Evolutionary conservation across 1,140 invertebrate species (phyloP), one percentile per base, ranked within the genome.

Genomic region (Battus philenor): DNA sequence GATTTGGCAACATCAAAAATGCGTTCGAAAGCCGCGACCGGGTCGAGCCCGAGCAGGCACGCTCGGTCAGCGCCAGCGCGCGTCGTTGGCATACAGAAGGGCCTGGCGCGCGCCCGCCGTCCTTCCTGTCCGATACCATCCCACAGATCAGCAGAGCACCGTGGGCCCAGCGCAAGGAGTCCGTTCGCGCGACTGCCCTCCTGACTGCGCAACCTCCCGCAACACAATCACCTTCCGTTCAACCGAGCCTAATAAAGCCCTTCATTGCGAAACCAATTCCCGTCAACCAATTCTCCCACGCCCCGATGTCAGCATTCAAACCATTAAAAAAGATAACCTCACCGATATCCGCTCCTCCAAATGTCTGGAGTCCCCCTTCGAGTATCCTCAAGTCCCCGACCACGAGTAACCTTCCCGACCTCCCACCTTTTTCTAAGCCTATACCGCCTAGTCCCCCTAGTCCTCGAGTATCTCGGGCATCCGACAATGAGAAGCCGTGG

Each of bases 1-100:
- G 93, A 36, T 96, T 96, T 70, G 93, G 92, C 0, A 93, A 93
- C 52, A 92, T 96, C 6, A 95, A 95, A 74, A 93, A 93, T n/a
- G 87, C 91, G 2, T 96, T 96, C 68, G 94, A 96, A 54, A 71
- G 59, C 46, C 68, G 66, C 3, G 72, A 75, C 13, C 57, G 50
- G 13, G 74, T 75, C 3, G 69, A 78, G 5, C 59, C 67, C 26
- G 16, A 3, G 18, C 13, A 15, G 12, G 71, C 64, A 43, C 62
- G 75, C 6, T 75, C 73, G 2, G 76, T 69, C 1, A 78, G 78
- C 49, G 50, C 79, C 0, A 87, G 88, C 1, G 85, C 84, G 51
- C 86, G 79, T 10, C 90, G 89, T 50, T 91, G 89, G 90, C 87
- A 89, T 58, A 69, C 84, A 2, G 72, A 89, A n/a, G n/a, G 11